Percentiles rank a stretch among this genome's conserved stretches.
These are phyloP conservation scores for Odontomyia ornata DNA, from an alignment of 2,888 invertebrate genomes.

Conservation along the genomic window DNA sequence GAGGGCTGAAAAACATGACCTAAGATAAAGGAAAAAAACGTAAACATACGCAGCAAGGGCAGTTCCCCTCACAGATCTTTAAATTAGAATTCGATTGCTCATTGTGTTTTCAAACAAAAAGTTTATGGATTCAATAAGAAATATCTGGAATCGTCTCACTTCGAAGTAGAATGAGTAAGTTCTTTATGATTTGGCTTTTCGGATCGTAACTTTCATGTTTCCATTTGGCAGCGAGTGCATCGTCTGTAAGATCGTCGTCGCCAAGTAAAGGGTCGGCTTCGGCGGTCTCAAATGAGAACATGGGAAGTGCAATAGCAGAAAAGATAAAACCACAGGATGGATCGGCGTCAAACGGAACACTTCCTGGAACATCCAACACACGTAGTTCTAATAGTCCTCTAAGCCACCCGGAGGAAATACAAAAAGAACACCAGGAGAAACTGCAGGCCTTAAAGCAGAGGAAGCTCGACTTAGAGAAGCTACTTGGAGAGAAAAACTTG, in stretches of 20 bases:
- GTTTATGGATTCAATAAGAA: no score
- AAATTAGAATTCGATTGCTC: no score
- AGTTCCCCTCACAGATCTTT: no score
- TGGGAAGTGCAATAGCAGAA: background rate
- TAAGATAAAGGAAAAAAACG: no score
- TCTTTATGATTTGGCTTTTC: background rate
- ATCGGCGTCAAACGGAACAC: background rate
- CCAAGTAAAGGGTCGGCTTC: background rate
- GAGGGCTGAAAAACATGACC: no score
- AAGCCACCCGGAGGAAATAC: background rate
- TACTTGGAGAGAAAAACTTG: constrained; percentile 28
- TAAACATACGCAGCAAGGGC: no score
- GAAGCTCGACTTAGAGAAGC: constrained; percentile 28
- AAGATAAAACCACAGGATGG: constrained; percentile 6
- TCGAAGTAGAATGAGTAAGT: background rate
- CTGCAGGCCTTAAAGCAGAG: constrained; percentile 31
- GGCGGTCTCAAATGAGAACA: background rate
- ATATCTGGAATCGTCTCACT: no score
- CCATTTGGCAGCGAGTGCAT: constrained; percentile 14
- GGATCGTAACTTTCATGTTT: background rate
- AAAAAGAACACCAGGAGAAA: background rate
- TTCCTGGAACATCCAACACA: background rate
- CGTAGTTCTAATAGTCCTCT: background rate
- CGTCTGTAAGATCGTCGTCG: background rate
- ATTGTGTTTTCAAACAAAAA: no score